phyloP scores from a whole-genome alignment of 2,888 invertebrate species.

The Tanypteryx hageni region DNA sequence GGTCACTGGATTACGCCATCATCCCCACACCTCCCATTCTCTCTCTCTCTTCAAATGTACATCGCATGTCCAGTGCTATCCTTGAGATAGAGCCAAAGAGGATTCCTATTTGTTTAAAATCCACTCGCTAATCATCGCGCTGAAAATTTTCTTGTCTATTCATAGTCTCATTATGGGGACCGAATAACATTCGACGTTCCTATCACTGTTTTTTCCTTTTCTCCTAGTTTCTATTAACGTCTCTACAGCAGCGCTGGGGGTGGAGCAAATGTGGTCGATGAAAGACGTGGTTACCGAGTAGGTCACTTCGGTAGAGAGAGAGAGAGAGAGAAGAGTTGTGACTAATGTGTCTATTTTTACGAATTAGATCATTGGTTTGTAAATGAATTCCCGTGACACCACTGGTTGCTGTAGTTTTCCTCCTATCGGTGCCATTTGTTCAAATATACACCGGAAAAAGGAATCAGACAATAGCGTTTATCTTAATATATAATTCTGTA shows the following conservation, averaged over 20 bases:
- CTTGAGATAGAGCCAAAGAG: not conserved
- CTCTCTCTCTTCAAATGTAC: not conserved
- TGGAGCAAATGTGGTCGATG: not conserved
- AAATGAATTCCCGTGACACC: no score
- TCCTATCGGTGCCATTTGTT: no score
- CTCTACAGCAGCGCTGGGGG: not conserved
- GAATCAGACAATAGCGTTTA: no score
- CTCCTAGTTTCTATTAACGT: not conserved
- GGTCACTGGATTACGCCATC: not conserved
- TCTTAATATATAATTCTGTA: no score
- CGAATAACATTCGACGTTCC: not conserved
- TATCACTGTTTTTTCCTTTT: not conserved
- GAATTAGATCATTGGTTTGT: not conserved
- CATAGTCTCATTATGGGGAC: not conserved
- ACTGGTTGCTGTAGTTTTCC: no score
- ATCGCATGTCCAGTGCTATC: conserved; percentile 6
- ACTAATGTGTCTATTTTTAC: not conserved
- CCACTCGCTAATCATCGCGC: not conserved
- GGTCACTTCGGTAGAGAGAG: not conserved
- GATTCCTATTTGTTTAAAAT: conserved; percentile 18
- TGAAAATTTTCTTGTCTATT: not conserved
- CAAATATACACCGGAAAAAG: no score
- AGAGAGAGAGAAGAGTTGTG: not conserved
- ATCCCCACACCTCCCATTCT: not conserved
- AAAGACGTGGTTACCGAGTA: not conserved